Base-by-base conservation (phyloP, 30 jellyfish, hydroid and myxozoan genomes). In the Aurelia aurita complex sp. Pacific region DNA sequence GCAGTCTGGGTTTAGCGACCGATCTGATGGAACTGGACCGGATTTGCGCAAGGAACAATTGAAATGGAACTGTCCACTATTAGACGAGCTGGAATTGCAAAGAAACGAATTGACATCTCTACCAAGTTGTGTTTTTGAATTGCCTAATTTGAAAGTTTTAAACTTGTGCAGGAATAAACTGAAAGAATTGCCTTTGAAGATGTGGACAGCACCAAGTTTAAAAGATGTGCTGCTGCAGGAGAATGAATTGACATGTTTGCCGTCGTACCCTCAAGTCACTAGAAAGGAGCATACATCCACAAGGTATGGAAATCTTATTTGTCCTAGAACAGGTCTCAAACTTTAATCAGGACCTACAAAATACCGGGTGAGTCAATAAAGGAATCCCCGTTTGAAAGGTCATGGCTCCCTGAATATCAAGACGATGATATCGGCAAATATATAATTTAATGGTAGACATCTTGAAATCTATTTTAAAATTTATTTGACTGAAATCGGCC, bases 171-270 rank as follows among this genome's bases (percentile, higher is more conserved):
- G 83, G 75, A 94, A 94, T 68, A 29, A 73, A 10, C 84, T 94
- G 29, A 60, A 63, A 15, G 65, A 33, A 34, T 61, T 94, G 57
- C 98, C 98, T 10, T 61, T 86, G 51, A 96, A 88, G 10, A 52
- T 94, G 70, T 94, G 98, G 98, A 35, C 88, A 18, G 92, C 96
- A 42, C 95, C 96, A 34, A 62, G 92, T 36, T 71, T 94, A 51
- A 88, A 87, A 60, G 87, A 80, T 38, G 79, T 88, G 33, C 53
- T 76, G 14, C 68, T 94, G 29, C 92, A 76, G 40, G 83, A 74
- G 16, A 94, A 94, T 76, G 52, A 74, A 34, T 66, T 94, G 50
- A 46, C 64, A 19, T 43, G 82, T 40, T 73, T 94, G 53, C 98
- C 98, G 23, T 63, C 82, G 32, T 64, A 64, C 66, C 90, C 81